phyloP scores from a whole-genome alignment of 2,888 invertebrate genomes.

The Hesperia comma region DNA sequence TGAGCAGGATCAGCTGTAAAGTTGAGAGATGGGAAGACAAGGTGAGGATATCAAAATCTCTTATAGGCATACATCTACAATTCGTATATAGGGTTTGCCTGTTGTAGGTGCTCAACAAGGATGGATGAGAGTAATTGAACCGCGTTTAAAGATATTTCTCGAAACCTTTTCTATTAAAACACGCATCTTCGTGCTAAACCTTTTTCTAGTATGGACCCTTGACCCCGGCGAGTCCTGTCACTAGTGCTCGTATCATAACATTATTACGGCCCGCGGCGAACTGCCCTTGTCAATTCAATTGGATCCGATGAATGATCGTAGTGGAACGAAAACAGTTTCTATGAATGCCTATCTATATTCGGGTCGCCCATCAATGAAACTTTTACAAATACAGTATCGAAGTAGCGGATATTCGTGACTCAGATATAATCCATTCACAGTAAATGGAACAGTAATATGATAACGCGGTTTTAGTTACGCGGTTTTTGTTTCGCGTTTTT shows the following conservation, averaged over 20 bases:
- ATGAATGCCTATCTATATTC: slow-evolving; percentile 16
- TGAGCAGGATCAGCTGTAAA: too few species aligned
- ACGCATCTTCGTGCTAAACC: too few species aligned
- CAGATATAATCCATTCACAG: not conserved
- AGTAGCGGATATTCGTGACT: not conserved
- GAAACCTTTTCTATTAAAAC: too few species aligned
- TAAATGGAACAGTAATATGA: not conserved
- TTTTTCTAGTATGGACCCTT: not conserved
- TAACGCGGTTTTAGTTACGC: too few species aligned
- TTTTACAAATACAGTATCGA: slow-evolving; percentile 11
- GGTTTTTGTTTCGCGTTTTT: too few species aligned
- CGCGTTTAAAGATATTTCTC: too few species aligned
- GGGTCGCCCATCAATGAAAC: slow-evolving; percentile 17
- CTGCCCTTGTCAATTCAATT: slow-evolving; percentile 13
- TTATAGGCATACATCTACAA: too few species aligned
- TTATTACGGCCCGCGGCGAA: not conserved
- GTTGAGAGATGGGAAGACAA: too few species aligned
- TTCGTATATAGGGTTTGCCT: too few species aligned
- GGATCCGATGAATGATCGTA: slow-evolving; percentile 21
- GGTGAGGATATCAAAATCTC: too few species aligned
- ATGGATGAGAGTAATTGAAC: too few species aligned
- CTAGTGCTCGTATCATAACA: not conserved
- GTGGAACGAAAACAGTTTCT: slow-evolving; percentile 21
- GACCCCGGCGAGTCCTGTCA: not conserved
- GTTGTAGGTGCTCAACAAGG: too few species aligned